These are phyloP conservation scores for Menidia menidia DNA, from an alignment of 2,797 vertebrate genomes.

Conservation along the genomic window DNA sequence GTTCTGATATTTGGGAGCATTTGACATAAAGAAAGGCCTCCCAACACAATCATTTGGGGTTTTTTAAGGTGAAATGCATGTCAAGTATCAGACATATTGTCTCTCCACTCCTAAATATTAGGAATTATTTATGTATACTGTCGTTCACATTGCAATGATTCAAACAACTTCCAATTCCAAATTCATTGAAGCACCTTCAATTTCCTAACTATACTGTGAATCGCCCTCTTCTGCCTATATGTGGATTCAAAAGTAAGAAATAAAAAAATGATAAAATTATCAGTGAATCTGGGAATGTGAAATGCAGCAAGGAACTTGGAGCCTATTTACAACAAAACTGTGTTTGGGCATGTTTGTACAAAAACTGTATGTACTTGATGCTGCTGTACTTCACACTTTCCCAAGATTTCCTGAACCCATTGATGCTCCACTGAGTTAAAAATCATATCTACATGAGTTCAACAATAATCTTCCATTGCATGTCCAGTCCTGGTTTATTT, in stretches of 20 bases:
- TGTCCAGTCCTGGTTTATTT: not conserved
- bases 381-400: conserved; percentile 1
- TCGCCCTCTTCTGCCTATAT: conserved; percentile 18
- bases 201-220: conserved; percentile 16
- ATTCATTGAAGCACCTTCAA: conserved; percentile 7
- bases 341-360: not conserved
- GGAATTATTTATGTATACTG: conserved; percentile 59
- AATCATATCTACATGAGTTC: not conserved
- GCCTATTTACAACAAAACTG: conserved; percentile 3
- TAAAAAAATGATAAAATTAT: conserved; percentile 11
- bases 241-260: not conserved
- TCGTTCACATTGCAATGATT: conserved; percentile 13
- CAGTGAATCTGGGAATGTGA: conserved; percentile 13
- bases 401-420: conserved; percentile 12
- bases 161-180: not conserved
- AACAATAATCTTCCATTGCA: not conserved
- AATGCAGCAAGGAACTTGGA: conserved; percentile 13
- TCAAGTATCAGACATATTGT: conserved; percentile 43
- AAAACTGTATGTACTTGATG: conserved; percentile 7
- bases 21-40: conserved; percentile 10
- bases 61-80: conserved; percentile 32
- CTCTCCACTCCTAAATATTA: conserved; percentile 78
- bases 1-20: conserved; percentile 4
- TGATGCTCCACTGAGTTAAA: conserved; percentile 2
- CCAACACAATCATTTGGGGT: conserved; percentile 1